A percentile compares a stretch with the other conserved stretches of the same genome.
Evolutionary conservation across 2,888 invertebrate species (phyloP).

Genomic region (Lochmaea capreae): DNA sequence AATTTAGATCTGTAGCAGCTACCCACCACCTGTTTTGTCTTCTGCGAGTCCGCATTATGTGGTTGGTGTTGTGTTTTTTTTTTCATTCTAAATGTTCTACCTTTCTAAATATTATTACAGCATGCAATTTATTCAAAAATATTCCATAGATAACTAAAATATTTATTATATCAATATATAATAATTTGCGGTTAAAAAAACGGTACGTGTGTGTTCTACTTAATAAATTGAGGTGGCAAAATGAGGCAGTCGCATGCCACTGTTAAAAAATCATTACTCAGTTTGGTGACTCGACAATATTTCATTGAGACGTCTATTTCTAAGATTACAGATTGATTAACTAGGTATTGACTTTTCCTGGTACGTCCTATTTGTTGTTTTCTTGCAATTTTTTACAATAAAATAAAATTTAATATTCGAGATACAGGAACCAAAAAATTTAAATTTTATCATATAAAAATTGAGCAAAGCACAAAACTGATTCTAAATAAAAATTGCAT

Average conservation of each 20-base stretch:
- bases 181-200: background rate
- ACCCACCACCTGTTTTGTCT: slow-evolving; percentile 50
- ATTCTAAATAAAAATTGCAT: slow-evolving; percentile 10
- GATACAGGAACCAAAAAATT: slow-evolving; percentile 4
- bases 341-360: background rate
- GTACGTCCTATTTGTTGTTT: no score
- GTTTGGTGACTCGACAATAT: background rate
- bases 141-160: no score
- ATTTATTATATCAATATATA: no score
- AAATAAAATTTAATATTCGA: background rate
- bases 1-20: slow-evolving; percentile 46
- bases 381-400: background rate
- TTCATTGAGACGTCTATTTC: background rate
- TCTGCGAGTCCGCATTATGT: slow-evolving; percentile 51
- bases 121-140: background rate
- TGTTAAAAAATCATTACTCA: background rate
- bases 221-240: background rate
- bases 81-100: slow-evolving; percentile 19
- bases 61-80: slow-evolving; percentile 44
- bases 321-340: background rate
- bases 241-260: no score
- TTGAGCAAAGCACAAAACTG: slow-evolving; percentile 12
- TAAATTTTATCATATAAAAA: background rate
- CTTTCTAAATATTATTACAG: background rate
- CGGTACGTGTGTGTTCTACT: background rate